Evolutionary conservation across 2,888 invertebrate species (phyloP).

Genomic region (Tetranychus piercei): DNA sequence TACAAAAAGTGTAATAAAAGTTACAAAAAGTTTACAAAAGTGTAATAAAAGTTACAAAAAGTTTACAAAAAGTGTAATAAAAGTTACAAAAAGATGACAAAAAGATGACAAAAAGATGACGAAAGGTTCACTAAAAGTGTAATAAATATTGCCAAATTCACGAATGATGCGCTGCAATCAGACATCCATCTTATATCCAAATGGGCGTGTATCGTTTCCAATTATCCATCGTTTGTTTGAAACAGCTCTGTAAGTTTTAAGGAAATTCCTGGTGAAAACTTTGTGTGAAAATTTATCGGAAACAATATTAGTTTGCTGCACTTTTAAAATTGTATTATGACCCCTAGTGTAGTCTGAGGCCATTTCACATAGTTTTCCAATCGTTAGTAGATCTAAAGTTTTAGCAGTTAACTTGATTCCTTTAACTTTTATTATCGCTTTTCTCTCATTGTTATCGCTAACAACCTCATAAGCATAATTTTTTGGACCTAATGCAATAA

Average conservation of each 20-base stretch:
- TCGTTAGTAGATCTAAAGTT: no score
- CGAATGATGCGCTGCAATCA: no score
- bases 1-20: no score
- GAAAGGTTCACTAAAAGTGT: no score
- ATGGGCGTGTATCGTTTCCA: background rate
- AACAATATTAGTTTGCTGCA: constrained; percentile 11
- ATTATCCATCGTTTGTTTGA: constrained; percentile 12
- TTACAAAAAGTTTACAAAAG: no score
- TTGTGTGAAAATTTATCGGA: background rate
- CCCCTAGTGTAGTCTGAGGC: background rate
- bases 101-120: no score
- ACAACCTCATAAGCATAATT: constrained; percentile 9
- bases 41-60: no score
- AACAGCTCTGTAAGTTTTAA: constrained; percentile 10
- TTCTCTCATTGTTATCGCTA: background rate
- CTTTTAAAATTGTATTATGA: no score
- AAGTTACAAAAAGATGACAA: no score
- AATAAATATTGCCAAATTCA: no score
- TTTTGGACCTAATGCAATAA: background rate
- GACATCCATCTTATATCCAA: background rate
- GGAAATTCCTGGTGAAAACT: constrained; percentile 11
- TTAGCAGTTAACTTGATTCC: background rate
- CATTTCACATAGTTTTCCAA: background rate
- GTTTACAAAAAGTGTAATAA: no score
- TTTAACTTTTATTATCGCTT: constrained; percentile 6